Evolutionary conservation across 2,797 vertebrate genomes (phyloP), one percentile per base, ranked within the genome.

Genomic region (Fringilla coelebs): DNA sequence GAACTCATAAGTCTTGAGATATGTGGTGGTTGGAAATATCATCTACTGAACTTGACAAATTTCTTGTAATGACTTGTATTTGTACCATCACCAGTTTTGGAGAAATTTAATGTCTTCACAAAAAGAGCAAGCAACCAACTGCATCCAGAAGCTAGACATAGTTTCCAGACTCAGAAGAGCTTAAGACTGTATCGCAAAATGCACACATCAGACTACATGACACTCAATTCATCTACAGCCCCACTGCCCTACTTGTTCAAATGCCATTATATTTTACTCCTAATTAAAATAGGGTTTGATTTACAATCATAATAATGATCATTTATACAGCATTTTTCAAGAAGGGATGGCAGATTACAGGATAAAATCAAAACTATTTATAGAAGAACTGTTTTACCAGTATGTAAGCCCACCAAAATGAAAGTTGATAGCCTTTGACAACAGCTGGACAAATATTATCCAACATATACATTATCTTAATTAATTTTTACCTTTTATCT

Each of bases 391-490:
- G 71, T 26, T 85, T 92, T 76, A 72, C 51, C 9, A 5, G 41
- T 82, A 55, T 61, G 60, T 86, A 93, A 94, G 28, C 60, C 57
- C 52, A 94, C 80, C 26, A 90, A 86, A 92, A 95, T 65, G 88
- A 71, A 94, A 94, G 80, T 67, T 58, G 70, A 94, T 92, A 90
- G 77, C 74, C 74, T 95, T 93, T 57, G 45, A 94, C 32, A 91
- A 90, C 91, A 93, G 83, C 88, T 96, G 93, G 80, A 85, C 83
- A 97, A 95, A 90, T 94, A 96, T 94, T 96, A 84, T 85, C 74
- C 83, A 94, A 93, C 55, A 61, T 84, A 93, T 57, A 91, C 83
- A 89, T 94, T 95, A 94, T 88, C 67, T 94, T 91, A 96, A 94
- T 91, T 95, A 94, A 91, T 94, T 96, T 94, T 96, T 70, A 71